A percentile compares a stretch with the other conserved stretches of the same genome.
Evolutionary conservation across 2,888 invertebrate species (phyloP).

Genomic region (Cetonia aurata): DNA sequence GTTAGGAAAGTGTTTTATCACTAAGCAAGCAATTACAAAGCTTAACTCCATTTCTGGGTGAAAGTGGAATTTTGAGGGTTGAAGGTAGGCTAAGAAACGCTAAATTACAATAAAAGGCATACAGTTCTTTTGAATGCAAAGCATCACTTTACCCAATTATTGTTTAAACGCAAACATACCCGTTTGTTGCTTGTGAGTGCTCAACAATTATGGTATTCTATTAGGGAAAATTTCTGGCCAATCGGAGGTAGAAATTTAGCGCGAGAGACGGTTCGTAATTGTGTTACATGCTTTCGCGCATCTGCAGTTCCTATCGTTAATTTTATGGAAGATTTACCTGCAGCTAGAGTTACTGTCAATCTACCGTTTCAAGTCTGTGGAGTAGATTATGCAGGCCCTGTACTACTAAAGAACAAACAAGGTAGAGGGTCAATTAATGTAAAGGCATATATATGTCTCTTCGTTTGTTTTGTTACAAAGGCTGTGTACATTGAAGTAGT

Average conservation of each 20-base stretch:
- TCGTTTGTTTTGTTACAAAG: too few relatives aligned
- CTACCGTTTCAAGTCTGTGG: too few relatives aligned
- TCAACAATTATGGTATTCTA: background rate
- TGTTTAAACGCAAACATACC: constrained; percentile 2
- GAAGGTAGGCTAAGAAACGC: too few relatives aligned
- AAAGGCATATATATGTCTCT: constrained; percentile 13
- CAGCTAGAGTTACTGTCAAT: constrained; percentile 12
- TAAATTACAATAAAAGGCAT: too few relatives aligned
- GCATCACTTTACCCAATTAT: background rate
- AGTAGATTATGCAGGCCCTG: constrained; percentile 26
- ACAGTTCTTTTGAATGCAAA: too few relatives aligned
- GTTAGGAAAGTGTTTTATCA: too few relatives aligned
- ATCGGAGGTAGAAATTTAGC: constrained; percentile 17
- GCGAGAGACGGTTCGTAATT: constrained; percentile 19
- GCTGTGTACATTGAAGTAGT: too few relatives aligned
- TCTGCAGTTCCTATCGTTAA: background rate
- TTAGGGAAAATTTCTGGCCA: constrained; percentile 13
- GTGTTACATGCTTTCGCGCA: constrained; percentile 2
- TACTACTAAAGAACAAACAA: background rate
- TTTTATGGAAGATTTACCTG: constrained; percentile 12
- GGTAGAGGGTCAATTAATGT: background rate
- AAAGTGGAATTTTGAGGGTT: too few relatives aligned
- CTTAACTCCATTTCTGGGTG: too few relatives aligned
- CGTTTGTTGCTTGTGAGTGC: constrained; percentile 3
- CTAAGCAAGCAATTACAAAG: too few relatives aligned